A percentile compares a stretch with the other conserved stretches of the same genome.
These are phyloP conservation scores for Synanthedon tipuliformis DNA, from an alignment of 2,888 invertebrate genomes.

Conservation along the genomic window DNA sequence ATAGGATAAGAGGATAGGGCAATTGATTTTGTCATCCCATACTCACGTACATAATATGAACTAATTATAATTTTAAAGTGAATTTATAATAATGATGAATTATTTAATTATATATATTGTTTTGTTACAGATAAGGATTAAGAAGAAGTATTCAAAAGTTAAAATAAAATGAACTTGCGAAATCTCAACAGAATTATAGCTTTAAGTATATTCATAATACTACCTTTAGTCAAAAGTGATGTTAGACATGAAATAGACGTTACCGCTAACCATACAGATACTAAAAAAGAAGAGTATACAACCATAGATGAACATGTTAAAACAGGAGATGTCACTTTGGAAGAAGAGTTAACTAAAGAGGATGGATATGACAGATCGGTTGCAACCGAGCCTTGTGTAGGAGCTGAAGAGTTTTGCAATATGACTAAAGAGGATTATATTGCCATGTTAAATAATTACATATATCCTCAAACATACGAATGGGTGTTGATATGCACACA, in stretches of 20 bases:
- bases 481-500: conserved; percentile 84
- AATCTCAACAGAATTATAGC: not conserved
- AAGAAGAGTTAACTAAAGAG: not conserved
- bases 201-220: conserved; percentile 1
- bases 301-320: not conserved
- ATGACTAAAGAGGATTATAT: conserved; percentile 70
- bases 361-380: not conserved
- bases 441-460: conserved; percentile 71
- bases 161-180: no score
- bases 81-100: no score
- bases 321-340: not conserved
- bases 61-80: no score
- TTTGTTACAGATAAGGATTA: not conserved
- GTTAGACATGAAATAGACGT: conserved; percentile 1
- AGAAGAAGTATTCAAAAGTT: not conserved
- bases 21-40: no score
- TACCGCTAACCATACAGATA: not conserved
- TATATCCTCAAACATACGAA: conserved; percentile 78
- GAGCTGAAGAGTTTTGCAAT: conserved; percentile 55
- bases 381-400: conserved; percentile 33
- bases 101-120: not conserved
- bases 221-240: conserved; percentile 1
- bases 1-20: no score
- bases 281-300: not conserved
- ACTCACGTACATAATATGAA: no score